Evolutionary conservation across 2,113 vertebrate species (phyloP).

Genomic region (Thamnophis sirtalis): DNA sequence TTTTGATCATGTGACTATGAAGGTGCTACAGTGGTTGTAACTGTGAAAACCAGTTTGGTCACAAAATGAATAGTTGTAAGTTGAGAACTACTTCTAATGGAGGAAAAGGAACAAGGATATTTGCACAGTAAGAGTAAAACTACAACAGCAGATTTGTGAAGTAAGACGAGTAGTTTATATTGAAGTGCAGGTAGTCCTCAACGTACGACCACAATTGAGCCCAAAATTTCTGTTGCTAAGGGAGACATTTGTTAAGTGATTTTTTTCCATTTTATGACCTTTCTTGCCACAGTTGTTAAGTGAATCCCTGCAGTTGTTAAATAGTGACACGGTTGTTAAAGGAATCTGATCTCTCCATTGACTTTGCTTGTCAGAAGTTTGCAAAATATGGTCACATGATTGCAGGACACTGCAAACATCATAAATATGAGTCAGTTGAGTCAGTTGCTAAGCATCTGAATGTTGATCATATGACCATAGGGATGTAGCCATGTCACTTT

Average conservation of each 20-base stretch:
- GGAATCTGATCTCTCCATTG: not conserved
- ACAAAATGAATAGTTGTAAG: not conserved
- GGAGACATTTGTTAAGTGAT: not conserved
- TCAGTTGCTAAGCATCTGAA: not conserved
- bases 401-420: not conserved
- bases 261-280: not conserved
- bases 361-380: not conserved
- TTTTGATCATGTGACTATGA: not conserved
- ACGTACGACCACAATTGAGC: not conserved
- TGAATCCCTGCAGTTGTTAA: not conserved
- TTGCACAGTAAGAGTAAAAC: not conserved
- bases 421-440: not conserved
- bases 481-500: not conserved
- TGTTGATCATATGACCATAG: not conserved
- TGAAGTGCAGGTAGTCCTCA: not conserved
- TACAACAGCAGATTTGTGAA: not conserved
- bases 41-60: not conserved
- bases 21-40: not conserved
- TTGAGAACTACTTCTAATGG: not conserved
- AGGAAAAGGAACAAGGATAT: not conserved
- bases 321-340: not conserved
- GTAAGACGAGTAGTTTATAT: not conserved
- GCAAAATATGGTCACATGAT: not conserved
- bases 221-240: not conserved
- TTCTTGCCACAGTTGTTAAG: not conserved